Evolutionary conservation across 2,888 invertebrate genomes (phyloP), one percentile per base, ranked within the genome.

Genomic region (Ecliptopera silaceata): DNA sequence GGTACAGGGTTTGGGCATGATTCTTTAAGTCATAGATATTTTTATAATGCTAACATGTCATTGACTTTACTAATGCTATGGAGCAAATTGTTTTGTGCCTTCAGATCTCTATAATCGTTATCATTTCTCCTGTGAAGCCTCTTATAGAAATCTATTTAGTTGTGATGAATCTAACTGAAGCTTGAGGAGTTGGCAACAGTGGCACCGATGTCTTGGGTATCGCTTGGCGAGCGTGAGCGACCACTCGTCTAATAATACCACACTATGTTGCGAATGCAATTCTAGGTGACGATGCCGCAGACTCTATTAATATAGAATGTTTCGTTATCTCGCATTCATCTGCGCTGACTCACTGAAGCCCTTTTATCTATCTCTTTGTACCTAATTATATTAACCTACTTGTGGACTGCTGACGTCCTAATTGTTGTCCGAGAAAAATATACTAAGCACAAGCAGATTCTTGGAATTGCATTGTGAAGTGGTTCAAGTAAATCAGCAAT

Each of bases 201-300:
- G 39, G 10, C 20, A 52, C 51, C 44, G 39, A 45, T 44, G 52
- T 39, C 18, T 29, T 39, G 42, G 42, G 48, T 45, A 41, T 53
- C 63, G 66, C 67, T 76, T 74, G 73, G 74, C 74, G 66, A 69
- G 73, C 69, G 63, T 62, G 67, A 70, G 68, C 66, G 63, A 71
- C 64, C 66, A 56, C 59, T 18, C 39, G 45, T 59, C 76, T 79
- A 79, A 70, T 74, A 74, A 77, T 80, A 80, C 65, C 29, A 29
- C 69, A 64, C 61, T 68, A 69, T 75, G 78, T 82, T 82, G 82
- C 83, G 80, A 80, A 80, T 84, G 81, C 80, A 79, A 75, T 80
- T 79, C 77, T 81, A 77, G 82, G 79, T 80, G 81, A 84, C 80
- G 80, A 77, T 77, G 74, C 72, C 74, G 68, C 61, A 61, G 58